phyloP scores from a whole-genome alignment of 2,888 invertebrate genomes.

The Sclerodermus sp. region DNA sequence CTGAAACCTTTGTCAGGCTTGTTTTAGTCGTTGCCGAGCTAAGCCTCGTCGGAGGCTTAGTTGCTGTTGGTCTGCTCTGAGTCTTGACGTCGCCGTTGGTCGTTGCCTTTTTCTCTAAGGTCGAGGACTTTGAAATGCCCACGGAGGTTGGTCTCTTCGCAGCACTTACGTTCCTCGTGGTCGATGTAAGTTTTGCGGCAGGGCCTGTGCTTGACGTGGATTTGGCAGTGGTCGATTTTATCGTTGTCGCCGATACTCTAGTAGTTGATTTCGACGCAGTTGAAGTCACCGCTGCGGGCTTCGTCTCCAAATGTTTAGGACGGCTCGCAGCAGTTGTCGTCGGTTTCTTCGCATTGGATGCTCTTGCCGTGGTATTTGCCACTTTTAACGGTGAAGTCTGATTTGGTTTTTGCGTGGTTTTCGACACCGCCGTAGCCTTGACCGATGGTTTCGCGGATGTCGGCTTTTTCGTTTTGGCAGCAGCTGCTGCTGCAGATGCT shows the following conservation, averaged over 20 bases:
- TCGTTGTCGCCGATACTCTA: slow-evolving; percentile 11
- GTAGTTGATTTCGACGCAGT: slow-evolving; percentile 18
- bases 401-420: slow-evolving; percentile 34
- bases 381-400: slow-evolving; percentile 42
- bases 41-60: slow-evolving; percentile 17
- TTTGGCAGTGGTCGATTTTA: slow-evolving; percentile 12
- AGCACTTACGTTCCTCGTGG: slow-evolving; percentile 19
- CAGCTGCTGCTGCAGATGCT: slow-evolving; percentile 36
- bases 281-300: slow-evolving; percentile 25
- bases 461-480: slow-evolving; percentile 41
- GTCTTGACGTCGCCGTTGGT: slow-evolving; percentile 63
- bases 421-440: slow-evolving; percentile 31
- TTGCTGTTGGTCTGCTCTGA: slow-evolving; percentile 24
- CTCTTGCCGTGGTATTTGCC: slow-evolving; percentile 14
- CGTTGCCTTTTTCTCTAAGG: slow-evolving; percentile 61
- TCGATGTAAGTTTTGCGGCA: slow-evolving; percentile 19
- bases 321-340: slow-evolving; percentile 19
- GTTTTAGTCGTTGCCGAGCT: slow-evolving; percentile 22
- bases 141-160: background rate
- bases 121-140: slow-evolving; percentile 21
- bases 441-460: slow-evolving; percentile 9
- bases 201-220: slow-evolving; percentile 4
- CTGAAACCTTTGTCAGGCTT: slow-evolving; percentile 12
- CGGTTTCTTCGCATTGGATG: slow-evolving; percentile 21
- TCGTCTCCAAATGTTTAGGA: slow-evolving; percentile 36